These are phyloP conservation scores for Pseudopodoces humilis DNA, from an alignment of 2,113 vertebrate genomes.

Conservation along the genomic window DNA sequence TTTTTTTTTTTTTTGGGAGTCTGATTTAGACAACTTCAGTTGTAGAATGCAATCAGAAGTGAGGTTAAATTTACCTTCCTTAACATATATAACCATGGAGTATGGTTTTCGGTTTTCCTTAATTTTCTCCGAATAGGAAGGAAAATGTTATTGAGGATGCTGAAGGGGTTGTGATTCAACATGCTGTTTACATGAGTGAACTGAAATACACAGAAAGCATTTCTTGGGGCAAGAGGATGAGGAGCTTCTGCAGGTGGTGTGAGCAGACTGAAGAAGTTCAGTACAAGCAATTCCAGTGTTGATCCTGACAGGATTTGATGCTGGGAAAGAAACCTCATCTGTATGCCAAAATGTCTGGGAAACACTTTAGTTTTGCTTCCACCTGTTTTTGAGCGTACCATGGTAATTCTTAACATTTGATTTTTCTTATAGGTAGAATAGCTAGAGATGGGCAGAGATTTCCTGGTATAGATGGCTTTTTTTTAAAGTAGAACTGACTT, in stretches of 20 bases:
- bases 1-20: not conserved
- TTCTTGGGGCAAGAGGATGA: not conserved
- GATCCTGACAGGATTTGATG: not conserved
- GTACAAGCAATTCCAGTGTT: not conserved
- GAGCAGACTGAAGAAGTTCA: not conserved
- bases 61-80: not conserved
- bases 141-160: not conserved
- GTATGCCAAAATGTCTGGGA: not conserved
- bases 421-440: not conserved
- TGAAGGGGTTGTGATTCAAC: not conserved
- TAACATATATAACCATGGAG: not conserved
- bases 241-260: not conserved
- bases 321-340: not conserved
- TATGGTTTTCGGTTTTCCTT: not conserved
- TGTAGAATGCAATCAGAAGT: not conserved
- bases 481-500: not conserved
- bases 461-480: not conserved
- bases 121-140: not conserved
- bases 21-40: not conserved
- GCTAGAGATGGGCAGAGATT: not conserved
- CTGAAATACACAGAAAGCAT: not conserved
- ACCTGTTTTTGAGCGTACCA: not conserved
- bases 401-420: not conserved
- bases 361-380: not conserved
- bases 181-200: not conserved